phyloP scores from a whole-genome alignment of 2,888 invertebrate species.

The Acanthopleura granulata region DNA sequence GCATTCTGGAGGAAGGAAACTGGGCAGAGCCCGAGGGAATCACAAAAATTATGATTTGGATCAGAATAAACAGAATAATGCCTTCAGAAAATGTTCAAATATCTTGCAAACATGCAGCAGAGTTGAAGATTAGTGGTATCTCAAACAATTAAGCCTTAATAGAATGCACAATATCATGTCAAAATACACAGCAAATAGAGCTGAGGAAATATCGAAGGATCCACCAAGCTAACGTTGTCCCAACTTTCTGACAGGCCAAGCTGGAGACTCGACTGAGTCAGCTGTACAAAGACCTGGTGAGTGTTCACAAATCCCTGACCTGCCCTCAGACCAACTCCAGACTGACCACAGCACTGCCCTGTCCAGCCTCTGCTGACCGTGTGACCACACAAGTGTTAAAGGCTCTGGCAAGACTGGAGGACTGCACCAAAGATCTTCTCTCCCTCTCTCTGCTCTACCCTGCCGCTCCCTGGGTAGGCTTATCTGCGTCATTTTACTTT shows the following conservation, averaged over 20 bases:
- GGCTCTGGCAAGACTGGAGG: constrained; percentile 53
- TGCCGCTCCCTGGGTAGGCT: constrained; percentile 64
- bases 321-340: constrained; percentile 20
- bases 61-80: too few relatives aligned
- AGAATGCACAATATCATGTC: too few relatives aligned
- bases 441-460: constrained; percentile 59
- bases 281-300: constrained; percentile 56
- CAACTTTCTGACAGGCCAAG: constrained; percentile 46
- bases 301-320: constrained; percentile 38
- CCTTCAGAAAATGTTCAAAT: too few relatives aligned
- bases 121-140: too few relatives aligned
- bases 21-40: too few relatives aligned
- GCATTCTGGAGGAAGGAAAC: too few relatives aligned
- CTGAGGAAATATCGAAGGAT: too few relatives aligned
- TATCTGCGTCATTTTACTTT: too few relatives aligned
- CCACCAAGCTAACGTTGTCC: background rate
- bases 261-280: constrained; percentile 57
- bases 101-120: too few relatives aligned
- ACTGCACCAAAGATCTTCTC: constrained; percentile 52
- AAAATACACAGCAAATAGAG: too few relatives aligned
- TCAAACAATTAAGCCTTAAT: too few relatives aligned
- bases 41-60: too few relatives aligned
- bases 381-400: constrained; percentile 45
- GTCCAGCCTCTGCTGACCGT: constrained; percentile 44
- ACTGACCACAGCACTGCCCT: constrained; percentile 40